Conservation (phyloP, 2,113 vertebrate genomes). For the Oplegnathus fasciatus region DNA sequence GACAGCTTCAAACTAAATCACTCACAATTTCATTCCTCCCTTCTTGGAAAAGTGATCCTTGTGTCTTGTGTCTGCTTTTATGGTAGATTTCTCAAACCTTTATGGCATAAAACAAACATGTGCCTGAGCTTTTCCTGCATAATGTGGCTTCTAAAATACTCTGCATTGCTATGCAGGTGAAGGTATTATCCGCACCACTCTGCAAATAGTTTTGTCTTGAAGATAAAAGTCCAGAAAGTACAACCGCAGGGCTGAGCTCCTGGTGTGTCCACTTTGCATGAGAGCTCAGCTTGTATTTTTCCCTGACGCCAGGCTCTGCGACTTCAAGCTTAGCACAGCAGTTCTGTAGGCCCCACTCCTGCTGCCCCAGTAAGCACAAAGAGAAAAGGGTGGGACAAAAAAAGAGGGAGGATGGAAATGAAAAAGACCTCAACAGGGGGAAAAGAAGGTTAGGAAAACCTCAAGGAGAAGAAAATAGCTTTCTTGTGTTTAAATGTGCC, state of each 20-base stretch:
- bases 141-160: slow-evolving; percentile 11
- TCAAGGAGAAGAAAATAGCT: slow-evolving; percentile 73
- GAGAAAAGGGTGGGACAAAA: slow-evolving; percentile 77
- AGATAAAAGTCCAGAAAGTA: slow-evolving; percentile 58
- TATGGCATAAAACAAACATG: slow-evolving; percentile 9
- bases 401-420: slow-evolving; percentile 64
- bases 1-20: background rate
- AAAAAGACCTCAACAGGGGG: slow-evolving; percentile 72
- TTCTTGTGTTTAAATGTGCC: slow-evolving; percentile 61
- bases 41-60: background rate
- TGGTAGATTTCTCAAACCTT: slow-evolving; percentile 5
- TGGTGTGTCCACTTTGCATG: slow-evolving; percentile 68
- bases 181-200: slow-evolving; percentile 9
- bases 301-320: slow-evolving; percentile 61
- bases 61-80: background rate
- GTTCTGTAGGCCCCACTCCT: slow-evolving; percentile 67
- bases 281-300: slow-evolving; percentile 65
- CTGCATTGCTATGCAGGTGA: slow-evolving; percentile 17
- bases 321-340: slow-evolving; percentile 75
- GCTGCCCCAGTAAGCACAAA: slow-evolving; percentile 75
- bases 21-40: background rate
- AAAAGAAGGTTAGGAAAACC: slow-evolving; percentile 74
- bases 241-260: slow-evolving; percentile 57
- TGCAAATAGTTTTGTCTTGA: slow-evolving; percentile 52
- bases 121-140: background rate